These are phyloP conservation scores for Anolis apletophallus DNA, from an alignment of 2,797 vertebrate species.

Conservation along the genomic window DNA sequence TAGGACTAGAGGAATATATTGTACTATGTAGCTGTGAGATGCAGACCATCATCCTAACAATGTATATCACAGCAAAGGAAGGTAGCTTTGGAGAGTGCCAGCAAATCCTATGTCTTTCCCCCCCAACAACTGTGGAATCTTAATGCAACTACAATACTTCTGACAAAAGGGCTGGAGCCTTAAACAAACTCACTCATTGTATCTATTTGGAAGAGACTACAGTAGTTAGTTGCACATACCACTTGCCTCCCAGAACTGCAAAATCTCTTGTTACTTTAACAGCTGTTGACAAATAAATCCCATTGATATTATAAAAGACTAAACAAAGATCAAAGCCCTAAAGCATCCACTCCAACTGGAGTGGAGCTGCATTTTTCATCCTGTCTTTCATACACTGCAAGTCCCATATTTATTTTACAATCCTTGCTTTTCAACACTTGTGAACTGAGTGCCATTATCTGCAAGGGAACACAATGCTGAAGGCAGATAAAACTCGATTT, in stretches of 20 bases:
- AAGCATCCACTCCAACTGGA: not conserved
- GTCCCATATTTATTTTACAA: not conserved
- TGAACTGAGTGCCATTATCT: not conserved
- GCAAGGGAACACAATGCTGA: not conserved
- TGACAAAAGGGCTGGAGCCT: not conserved
- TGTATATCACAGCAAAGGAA: not conserved
- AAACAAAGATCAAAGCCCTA: not conserved
- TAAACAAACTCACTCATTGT: not conserved
- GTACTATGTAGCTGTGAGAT: not conserved
- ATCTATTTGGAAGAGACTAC: not conserved
- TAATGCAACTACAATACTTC: not conserved
- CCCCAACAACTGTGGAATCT: not conserved
- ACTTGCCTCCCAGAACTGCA: not conserved
- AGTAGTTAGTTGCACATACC: not conserved
- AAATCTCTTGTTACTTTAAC: not conserved
- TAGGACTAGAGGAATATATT: not conserved
- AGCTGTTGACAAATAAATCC: not conserved
- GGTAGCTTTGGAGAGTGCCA: not conserved
- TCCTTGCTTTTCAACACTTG: no score
- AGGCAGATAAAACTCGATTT: not conserved
- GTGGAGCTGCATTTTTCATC: not conserved
- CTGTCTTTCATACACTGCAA: not conserved
- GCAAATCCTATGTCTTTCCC: not conserved
- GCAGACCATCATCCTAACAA: not conserved
- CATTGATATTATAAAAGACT: not conserved